Percentiles rank a stretch among this genome's conserved stretches.
Evolutionary conservation across 2,888 invertebrate genomes (phyloP).

Genomic region (Hydropsyche betteni): DNA sequence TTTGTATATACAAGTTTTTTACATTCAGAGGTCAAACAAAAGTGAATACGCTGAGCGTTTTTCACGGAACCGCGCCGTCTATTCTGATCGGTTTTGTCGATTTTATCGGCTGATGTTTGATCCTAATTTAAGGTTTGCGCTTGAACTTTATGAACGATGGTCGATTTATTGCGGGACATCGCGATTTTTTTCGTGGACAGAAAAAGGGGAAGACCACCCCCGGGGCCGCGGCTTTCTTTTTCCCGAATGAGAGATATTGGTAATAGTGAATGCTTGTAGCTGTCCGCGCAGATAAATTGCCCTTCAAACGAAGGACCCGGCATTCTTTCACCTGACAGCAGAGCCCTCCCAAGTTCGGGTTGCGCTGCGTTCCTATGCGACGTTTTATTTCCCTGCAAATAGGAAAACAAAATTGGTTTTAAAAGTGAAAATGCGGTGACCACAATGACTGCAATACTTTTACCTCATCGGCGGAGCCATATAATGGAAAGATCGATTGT

Average conservation of each 20-base stretch:
- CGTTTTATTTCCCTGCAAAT: background rate
- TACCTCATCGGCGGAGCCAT: background rate
- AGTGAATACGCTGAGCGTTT: too few relatives aligned
- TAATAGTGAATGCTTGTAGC: conserved; percentile 47
- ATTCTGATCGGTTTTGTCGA: too few relatives aligned
- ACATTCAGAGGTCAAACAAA: background rate
- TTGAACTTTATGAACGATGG: too few relatives aligned
- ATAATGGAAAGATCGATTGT: too few relatives aligned
- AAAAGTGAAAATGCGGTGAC: conserved; percentile 4
- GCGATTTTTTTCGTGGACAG: too few relatives aligned
- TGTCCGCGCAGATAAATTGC: conserved; percentile 46
- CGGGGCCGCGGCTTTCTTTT: conserved; percentile 11
- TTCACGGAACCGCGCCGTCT: too few relatives aligned
- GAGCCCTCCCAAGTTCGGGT: background rate
- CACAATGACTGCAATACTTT: background rate
- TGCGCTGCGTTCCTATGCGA: background rate
- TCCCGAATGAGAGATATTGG: conserved; percentile 39
- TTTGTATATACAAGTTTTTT: conserved; percentile 27
- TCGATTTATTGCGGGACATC: too few relatives aligned
- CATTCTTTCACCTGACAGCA: conserved; percentile 14
- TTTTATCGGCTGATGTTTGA: too few relatives aligned
- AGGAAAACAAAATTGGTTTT: conserved; percentile 1
- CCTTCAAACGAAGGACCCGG: conserved; percentile 25
- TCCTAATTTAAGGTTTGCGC: too few relatives aligned
- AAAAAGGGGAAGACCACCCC: conserved; percentile 1